Evolutionary conservation across 2,113 vertebrate genomes (phyloP), one percentile per base, ranked within the genome.

Genomic region (Zingel zingel): DNA sequence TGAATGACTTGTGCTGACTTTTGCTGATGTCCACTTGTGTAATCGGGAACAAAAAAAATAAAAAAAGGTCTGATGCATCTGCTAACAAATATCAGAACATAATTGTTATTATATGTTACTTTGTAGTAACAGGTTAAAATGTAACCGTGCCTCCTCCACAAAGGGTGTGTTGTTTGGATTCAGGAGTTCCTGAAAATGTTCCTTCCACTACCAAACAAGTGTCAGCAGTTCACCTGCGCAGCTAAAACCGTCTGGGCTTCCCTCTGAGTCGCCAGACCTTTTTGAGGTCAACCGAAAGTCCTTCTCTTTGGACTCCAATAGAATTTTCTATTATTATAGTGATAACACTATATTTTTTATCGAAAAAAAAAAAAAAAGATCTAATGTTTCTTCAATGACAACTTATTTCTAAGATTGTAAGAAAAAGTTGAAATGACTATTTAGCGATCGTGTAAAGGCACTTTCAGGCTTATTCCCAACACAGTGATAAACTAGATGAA

Each of bases 381-480:
- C 12, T 9, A 4, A 33, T 16, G 3, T 15, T 45, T 36, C 48
- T 68, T 15, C 3, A 8, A 58, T 23, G 25, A 19, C 4, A 27
- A 21, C 45, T 27, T n/a, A 7, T 25, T 23, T 51, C 9, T 43
- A 54, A 54, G 53, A 27, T 45, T 65, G 5, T 23, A 67, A 33
- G 25, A 63, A 53, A 25, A 13, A 23, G 3, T 12, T 48, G 7
- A 51, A 56, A 66, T 39, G 10, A 69, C 12, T 1, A 21, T 33
- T 72, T 6, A 4, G 3, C 16, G 13, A 51, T 39, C 53, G 6
- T 10, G 1, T 74, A 27, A 57, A 74, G 3, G 77, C 81, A 84
- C 82, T 78, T 88, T 84, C 86, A 88, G 63, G 63, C 82, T 74
- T 61, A 54, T 84, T 82, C 8, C 18, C 36, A 65, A 69, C 81